Evolutionary conservation across 2,113 vertebrate species (phyloP).

Genomic region (Oreocharis arfaki): DNA sequence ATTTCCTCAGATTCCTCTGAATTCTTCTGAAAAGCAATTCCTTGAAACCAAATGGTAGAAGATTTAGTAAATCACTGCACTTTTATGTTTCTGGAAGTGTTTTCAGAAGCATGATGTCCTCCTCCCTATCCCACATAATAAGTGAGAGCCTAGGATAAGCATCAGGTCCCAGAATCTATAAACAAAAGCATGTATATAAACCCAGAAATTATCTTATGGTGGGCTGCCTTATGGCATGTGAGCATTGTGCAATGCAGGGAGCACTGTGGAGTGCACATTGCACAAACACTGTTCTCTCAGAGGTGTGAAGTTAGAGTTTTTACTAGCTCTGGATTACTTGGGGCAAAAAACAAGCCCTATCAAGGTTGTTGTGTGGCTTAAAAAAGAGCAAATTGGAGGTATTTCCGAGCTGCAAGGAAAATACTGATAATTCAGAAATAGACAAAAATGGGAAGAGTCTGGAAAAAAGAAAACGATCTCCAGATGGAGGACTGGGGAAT

Average conservation of each 20-base stretch:
- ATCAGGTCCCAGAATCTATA: background rate
- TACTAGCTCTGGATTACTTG: background rate
- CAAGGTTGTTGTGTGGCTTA: background rate
- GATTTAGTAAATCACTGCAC: background rate
- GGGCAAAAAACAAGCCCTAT: background rate
- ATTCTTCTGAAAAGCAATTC: background rate
- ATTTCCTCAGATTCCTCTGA: background rate
- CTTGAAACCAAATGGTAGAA: background rate
- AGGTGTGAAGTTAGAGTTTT: background rate
- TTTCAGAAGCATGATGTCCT: background rate
- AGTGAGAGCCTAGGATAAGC: background rate
- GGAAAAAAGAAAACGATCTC: background rate
- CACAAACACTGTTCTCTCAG: background rate
- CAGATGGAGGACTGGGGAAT: slow-evolving; percentile 46
- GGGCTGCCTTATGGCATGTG: background rate
- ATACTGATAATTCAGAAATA: background rate
- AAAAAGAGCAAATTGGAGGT: background rate
- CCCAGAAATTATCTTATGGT: background rate
- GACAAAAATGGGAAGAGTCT: slow-evolving; percentile 13
- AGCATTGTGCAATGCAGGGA: background rate
- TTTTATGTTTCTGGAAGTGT: background rate
- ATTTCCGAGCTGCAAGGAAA: background rate
- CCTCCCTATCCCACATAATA: background rate
- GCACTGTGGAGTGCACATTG: background rate
- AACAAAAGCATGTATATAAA: background rate